These are phyloP conservation scores for Gymnoscopelus microlampas DNA, from an alignment of 2,797 vertebrate genomes.

Conservation along the genomic window DNA sequence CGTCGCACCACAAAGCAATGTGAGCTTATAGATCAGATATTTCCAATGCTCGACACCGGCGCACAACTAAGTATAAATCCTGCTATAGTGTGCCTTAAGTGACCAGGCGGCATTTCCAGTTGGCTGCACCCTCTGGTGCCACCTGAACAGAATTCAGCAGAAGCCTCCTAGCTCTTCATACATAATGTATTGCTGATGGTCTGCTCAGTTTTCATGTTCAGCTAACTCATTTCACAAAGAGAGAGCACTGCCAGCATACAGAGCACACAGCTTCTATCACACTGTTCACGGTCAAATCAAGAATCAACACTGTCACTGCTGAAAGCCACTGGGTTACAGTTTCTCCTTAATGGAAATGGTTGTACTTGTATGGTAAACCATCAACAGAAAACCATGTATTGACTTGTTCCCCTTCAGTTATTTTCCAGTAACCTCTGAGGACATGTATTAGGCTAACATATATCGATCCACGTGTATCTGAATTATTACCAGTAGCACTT, in stretches of 20 bases:
- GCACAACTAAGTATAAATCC: constrained; percentile 65
- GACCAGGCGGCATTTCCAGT: constrained; percentile 76
- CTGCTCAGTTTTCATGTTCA: constrained; percentile 78
- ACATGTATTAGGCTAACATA: constrained; percentile 5
- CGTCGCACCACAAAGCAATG: too few relatives aligned
- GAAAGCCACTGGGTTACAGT: constrained; percentile 7
- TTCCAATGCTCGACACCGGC: too few relatives aligned
- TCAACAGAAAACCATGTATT: not conserved
- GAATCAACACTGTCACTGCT: constrained; percentile 36
- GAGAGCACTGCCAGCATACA: constrained; percentile 45
- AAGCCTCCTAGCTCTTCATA: constrained; percentile 76
- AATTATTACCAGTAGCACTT: constrained; percentile 11
- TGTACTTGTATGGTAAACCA: not conserved
- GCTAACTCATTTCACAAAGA: constrained; percentile 77
- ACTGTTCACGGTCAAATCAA: constrained; percentile 36
- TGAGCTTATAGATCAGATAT: too few relatives aligned
- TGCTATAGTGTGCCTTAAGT: constrained; percentile 76
- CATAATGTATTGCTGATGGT: constrained; percentile 76
- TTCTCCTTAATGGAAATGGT: constrained; percentile 26
- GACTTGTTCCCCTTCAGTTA: constrained; percentile 19
- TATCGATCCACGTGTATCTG: constrained; percentile 23
- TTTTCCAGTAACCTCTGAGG: constrained; percentile 17
- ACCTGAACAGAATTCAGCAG: constrained; percentile 78
- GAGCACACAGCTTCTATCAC: constrained; percentile 37
- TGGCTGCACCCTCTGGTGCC: constrained; percentile 76